A percentile compares a stretch with the other conserved stretches of the same genome.
These are phyloP conservation scores for Microctonus hyperodae DNA, from an alignment of 2,888 invertebrate species.

Conservation along the genomic window DNA sequence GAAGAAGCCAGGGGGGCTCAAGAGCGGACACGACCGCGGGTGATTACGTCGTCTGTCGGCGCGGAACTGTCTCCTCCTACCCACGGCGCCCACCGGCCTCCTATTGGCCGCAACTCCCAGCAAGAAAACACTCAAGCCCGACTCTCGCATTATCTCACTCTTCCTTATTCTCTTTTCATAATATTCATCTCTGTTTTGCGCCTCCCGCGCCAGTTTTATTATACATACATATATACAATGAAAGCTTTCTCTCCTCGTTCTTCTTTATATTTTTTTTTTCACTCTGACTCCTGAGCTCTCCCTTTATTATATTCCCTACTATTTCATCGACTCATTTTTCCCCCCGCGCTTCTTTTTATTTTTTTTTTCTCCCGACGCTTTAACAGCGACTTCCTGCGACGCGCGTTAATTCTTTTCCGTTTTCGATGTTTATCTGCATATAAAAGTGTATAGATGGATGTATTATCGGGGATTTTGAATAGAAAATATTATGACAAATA, in stretches of 20 bases:
- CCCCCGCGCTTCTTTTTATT: background rate
- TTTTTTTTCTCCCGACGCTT: conserved; percentile 21
- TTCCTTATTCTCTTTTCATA: conserved; percentile 29
- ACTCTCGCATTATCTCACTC: conserved; percentile 30
- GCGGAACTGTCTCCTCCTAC: conserved; percentile 62
- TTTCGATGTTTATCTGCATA: background rate
- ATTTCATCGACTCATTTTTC: conserved; percentile 15
- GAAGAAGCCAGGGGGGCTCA: conserved; percentile 48
- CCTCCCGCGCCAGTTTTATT: conserved; percentile 15
- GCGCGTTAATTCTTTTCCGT: conserved; percentile 1
- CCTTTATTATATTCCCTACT: background rate
- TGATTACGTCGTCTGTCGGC: conserved; percentile 62
- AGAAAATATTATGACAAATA: too few species aligned
- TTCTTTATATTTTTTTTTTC: background rate
- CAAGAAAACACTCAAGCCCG: conserved; percentile 44
- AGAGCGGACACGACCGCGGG: conserved; percentile 56
- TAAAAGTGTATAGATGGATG: background rate
- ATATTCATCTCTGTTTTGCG: conserved; percentile 33
- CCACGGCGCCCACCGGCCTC: conserved; percentile 58
- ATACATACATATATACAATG: background rate
- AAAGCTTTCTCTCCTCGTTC: conserved; percentile 26
- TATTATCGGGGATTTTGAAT: too few species aligned
- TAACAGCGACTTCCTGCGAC: conserved; percentile 33
- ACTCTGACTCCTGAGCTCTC: conserved; percentile 15
- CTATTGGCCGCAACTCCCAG: conserved; percentile 52